Conservation (phyloP, 2,797 vertebrate genomes). For the Labeo calbasu region DNA sequence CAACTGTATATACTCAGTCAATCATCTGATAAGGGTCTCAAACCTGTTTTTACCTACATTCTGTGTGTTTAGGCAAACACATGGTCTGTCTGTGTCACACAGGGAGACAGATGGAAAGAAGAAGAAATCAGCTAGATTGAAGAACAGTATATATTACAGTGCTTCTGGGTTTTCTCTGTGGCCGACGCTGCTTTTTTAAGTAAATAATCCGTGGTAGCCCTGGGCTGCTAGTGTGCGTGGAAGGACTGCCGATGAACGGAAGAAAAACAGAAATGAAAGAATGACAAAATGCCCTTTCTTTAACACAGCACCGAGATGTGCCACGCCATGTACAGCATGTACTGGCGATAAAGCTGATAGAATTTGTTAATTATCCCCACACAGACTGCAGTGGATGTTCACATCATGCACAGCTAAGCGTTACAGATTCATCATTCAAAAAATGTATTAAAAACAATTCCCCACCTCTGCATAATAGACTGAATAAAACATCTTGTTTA, state of each 20-base stretch:
- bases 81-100: not conserved
- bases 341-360: not conserved
- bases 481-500: not conserved
- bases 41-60: not conserved
- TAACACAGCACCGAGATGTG: not conserved
- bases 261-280: constrained; percentile 40
- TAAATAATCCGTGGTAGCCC: constrained; percentile 30
- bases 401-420: constrained; percentile 13
- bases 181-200: constrained; percentile 4
- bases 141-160: not conserved
- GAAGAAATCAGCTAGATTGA: constrained; percentile 9
- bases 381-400: constrained; percentile 15
- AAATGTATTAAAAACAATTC: not conserved
- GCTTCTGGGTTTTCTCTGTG: not conserved
- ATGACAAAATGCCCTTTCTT: constrained; percentile 28
- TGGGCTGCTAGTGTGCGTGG: constrained; percentile 20
- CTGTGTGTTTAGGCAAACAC: not conserved
- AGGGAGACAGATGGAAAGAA: constrained; percentile 1
- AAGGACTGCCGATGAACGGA: constrained; percentile 44
- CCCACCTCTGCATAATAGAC: constrained; percentile 2
- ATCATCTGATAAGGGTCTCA: constrained; percentile 1
- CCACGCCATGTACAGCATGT: not conserved
- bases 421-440: constrained; percentile 7
- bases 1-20: not conserved
- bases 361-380: constrained; percentile 23